Evolutionary conservation across 2,888 invertebrate genomes (phyloP).

Genomic region (Pristionchus maxplancki): DNA sequence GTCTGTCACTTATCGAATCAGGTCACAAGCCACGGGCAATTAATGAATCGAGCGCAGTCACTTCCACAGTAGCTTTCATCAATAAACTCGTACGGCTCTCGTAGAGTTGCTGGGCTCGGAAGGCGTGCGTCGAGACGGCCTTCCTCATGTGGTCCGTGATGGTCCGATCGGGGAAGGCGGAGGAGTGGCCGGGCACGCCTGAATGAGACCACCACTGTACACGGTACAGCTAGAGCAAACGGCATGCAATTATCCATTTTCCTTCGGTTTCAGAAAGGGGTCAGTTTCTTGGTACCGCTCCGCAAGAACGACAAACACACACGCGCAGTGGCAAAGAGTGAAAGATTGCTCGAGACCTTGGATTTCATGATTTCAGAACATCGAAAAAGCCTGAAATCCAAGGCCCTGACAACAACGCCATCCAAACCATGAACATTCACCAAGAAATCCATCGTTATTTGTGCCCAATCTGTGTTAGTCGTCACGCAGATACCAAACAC

Average conservation of each 20-base stretch:
- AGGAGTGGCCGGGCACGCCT: constrained; percentile 29
- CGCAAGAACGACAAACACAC: neutral
- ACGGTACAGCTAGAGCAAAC: neutral
- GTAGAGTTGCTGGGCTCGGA: constrained; percentile 52
- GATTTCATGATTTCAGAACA: too few species aligned
- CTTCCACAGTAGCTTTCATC: neutral
- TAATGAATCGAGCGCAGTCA: neutral
- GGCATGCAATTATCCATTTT: neutral
- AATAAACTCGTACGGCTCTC: constrained; percentile 46
- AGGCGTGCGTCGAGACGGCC: constrained; percentile 49
- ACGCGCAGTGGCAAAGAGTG: neutral
- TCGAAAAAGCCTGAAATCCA: too few species aligned
- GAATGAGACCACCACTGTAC: too few species aligned
- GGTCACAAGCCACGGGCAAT: neutral
- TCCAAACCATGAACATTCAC: too few species aligned
- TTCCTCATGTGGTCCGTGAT: constrained; percentile 47
- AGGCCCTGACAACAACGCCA: too few species aligned
- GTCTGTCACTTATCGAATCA: neutral
- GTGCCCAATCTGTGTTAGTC: neutral
- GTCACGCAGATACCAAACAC: neutral
- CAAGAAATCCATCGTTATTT: neutral
- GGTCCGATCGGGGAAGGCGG: constrained; percentile 49
- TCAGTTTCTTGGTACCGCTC: constrained; percentile 12
- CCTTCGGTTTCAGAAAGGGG: neutral
- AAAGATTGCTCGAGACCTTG: too few species aligned